Base-by-base conservation (phyloP, 2,113 vertebrate genomes). In the Hiodon alosoides region DNA sequence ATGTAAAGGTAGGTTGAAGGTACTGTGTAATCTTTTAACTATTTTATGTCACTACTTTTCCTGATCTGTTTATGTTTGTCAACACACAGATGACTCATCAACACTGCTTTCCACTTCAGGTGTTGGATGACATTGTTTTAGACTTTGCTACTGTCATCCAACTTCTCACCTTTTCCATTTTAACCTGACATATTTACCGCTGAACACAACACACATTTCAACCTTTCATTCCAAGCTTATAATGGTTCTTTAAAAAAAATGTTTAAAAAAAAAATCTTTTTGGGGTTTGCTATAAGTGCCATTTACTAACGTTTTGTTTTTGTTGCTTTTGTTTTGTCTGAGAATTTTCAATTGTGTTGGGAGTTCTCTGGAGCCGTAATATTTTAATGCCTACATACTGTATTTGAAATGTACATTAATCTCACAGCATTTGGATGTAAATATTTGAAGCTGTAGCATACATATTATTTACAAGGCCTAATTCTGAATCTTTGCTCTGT, bases 1-100 rank as follows among this genome's bases (percentile, higher is more conserved):
- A 89, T 89, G 90, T 98, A 77, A 98, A 98, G 94, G 95, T 97
- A 92, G 93, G 94, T 86, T 79, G 79, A 80, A 77, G 76, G 76
- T 72, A 75, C 79, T 79, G 47, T 79, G 48, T 83, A 16, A 16
- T 81, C 10, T 79, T 78, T 79, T 74, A 7, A 69, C 76, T 74
- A 14, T 69, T 81, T 75, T 50, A 69, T 83, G 74, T 87, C 78
- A 76, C 69, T 65, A 78, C 71, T 71, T 81, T 31, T 65, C 73
- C 82, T 60, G 68, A 54, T 80, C 72, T 83, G 68, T 80, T 47
- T 67, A 47, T 82, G 67, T 79, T 77, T 50, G 77, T 81, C 72
- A 66, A 47, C 79, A 71, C 69, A 60, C 79, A 76, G 78, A 11
- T 82, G 72, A 74, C 16, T 77, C 70, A 75, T 82, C 73, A n/a